Base-by-base conservation (phyloP, 2,113 vertebrate species). In the Rhizomys pruinosus region DNA sequence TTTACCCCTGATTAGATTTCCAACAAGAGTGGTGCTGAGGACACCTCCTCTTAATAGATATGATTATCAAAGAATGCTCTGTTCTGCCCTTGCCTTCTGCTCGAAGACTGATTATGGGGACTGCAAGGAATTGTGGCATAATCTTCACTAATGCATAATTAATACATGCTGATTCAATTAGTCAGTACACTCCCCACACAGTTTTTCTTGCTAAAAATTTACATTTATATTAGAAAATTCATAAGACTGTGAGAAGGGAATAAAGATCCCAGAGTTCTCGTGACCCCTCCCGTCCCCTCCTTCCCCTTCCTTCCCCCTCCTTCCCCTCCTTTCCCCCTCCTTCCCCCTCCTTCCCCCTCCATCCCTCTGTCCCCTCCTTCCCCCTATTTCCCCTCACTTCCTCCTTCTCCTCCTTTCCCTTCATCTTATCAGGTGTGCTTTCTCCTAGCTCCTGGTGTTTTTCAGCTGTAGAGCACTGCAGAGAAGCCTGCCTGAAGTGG, bases 161-260 rank as follows among this genome's bases (percentile, higher is more conserved):
- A 96, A 97, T 92, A 85, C 8, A 37, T 37, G 22, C 61, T 96
- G 93, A 95, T 87, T 97, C 97, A 90, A 95, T 20, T 37, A 96
- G 92, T 86, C 71, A 89, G 20, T 66, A 59, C 20, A 34, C 71
- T 59, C 32, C 78, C 16, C 47, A 90, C 39, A 11, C 79, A 72
- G 84, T 77, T 86, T 82, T 85, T 63, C 25, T 90, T 92, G 76
- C 77, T 90, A 78, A 97, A n/a, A 52, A 84, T 96, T 96, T 94
- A 96, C 16, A 73, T 93, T 97, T 97, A 96, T 97, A 96, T 97
- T 93, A 94, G 78, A 93, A 95, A 97, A 96, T 90, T 85, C 73
- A 73, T 71, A 39, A 84, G 94, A 91, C 85, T 89, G 2, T 76
- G 2, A 81, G 80, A 91, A 86, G 64, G 42, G 78, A 96, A 92